These are phyloP conservation scores for Alouatta palliata DNA, from an alignment of 2,113 vertebrate genomes.

Conservation along the genomic window DNA sequence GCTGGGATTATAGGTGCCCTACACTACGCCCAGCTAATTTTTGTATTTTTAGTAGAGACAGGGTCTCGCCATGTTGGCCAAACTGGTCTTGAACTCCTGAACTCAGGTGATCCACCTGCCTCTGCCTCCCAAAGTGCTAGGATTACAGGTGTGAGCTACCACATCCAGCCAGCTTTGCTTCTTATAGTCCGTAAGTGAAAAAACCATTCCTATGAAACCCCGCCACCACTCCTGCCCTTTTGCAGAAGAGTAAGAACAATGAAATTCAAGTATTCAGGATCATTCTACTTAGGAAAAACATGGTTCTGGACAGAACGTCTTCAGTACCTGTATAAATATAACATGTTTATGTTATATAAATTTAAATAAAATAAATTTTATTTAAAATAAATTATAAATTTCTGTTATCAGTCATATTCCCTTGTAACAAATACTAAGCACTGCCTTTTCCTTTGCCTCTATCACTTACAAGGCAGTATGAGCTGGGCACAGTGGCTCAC, in stretches of 20 bases:
- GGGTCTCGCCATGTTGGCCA: too few species aligned
- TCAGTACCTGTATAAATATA: not conserved
- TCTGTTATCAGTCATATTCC: not conserved
- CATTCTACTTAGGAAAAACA: not conserved
- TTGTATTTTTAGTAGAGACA: too few species aligned
- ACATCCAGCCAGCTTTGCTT: not conserved
- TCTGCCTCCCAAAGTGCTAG: too few species aligned
- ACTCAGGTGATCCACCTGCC: too few species aligned
- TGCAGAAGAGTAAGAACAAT: not conserved
- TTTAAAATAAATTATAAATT: not conserved
- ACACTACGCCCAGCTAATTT: too few species aligned
- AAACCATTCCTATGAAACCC: not conserved
- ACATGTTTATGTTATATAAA: not conserved
- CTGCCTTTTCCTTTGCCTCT: not conserved
- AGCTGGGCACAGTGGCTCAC: too few species aligned
- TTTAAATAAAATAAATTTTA: too few species aligned
- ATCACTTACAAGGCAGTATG: not conserved
- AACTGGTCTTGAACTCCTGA: too few species aligned
- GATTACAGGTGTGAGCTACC: too few species aligned
- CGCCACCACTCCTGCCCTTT: rapidly evolving
- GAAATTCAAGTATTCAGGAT: not conserved
- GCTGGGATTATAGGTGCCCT: too few species aligned
- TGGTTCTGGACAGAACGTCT: not conserved
- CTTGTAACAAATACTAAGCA: not conserved
- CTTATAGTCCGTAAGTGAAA: not conserved